phyloP scores from a whole-genome alignment of 1,140 invertebrate genomes.

The Eupristina koningsbergeri region DNA sequence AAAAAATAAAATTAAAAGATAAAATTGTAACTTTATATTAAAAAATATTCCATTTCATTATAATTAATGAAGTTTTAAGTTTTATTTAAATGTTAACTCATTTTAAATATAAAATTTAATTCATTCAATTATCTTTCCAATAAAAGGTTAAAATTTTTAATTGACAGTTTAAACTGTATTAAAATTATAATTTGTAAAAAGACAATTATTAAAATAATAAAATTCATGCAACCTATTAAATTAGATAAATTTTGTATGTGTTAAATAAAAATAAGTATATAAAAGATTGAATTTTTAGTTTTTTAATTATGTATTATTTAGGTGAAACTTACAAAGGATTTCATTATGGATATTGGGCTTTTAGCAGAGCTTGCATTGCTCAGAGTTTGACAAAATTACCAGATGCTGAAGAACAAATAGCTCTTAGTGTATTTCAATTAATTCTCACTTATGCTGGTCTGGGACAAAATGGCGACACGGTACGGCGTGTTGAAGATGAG shows the following conservation, averaged over 20 bases:
- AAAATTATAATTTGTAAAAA: too few species aligned
- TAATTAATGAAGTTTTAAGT: too few species aligned
- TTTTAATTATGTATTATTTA: neutral
- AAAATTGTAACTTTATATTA: too few species aligned
- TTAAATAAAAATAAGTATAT: neutral
- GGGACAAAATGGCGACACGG: conserved; percentile 81
- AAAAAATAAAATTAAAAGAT: neutral
- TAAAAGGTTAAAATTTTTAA: too few species aligned
- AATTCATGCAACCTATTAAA: neutral
- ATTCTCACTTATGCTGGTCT: conserved; percentile 88
- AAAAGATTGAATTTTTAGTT: neutral
- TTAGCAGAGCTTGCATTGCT: conserved; percentile 83
- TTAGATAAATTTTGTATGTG: neutral
- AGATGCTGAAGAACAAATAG: conserved; percentile 90
- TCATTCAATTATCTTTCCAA: too few species aligned
- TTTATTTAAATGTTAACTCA: too few species aligned
- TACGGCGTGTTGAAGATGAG: conserved; percentile 84
- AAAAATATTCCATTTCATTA: too few species aligned
- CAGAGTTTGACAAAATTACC: conserved; percentile 88
- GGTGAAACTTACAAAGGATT: conserved; percentile 89
- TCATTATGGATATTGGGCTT: conserved; percentile 91
- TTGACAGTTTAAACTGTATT: too few species aligned
- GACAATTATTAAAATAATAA: too few species aligned
- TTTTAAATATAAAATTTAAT: too few species aligned
- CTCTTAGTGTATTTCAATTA: conserved; percentile 85